Conservation (phyloP, 1,140 invertebrate species). For the Lutraria rhynchaena region DNA sequence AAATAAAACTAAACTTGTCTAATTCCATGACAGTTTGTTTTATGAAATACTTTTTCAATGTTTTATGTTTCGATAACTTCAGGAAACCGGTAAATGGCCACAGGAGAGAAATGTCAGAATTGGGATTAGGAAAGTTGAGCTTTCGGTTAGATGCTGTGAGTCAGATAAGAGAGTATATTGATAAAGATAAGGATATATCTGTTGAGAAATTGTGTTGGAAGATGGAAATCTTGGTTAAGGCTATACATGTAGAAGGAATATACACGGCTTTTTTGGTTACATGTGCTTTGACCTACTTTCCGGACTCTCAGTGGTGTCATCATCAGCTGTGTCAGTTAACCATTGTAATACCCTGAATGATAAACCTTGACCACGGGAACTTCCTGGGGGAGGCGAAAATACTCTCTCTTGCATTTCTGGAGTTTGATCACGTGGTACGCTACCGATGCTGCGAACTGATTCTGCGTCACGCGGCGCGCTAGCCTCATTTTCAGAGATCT, state of each 20-base stretch:
- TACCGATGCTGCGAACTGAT: neutral
- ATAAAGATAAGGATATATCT: neutral
- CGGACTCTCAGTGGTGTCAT: constrained; percentile 52
- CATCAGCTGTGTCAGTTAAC: constrained; percentile 76
- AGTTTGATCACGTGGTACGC: constrained; percentile 14
- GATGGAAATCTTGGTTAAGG: no score
- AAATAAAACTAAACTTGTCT: no score
- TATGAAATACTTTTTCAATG: no score
- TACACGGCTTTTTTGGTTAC: neutral
- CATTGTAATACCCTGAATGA: constrained; percentile 79
- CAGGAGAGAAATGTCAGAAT: no score
- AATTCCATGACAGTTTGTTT: no score
- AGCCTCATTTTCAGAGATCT: constrained; percentile 19
- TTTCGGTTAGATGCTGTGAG: no score
- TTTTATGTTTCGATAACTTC: no score
- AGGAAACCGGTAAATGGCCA: no score
- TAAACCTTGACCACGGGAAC: constrained; percentile 68
- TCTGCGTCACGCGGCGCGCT: constrained; percentile 7
- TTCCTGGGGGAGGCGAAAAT: constrained; percentile 52
- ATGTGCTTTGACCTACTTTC: constrained; percentile 55
- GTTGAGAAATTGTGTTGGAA: neutral
- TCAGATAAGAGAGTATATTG: no score
- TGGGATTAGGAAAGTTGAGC: no score
- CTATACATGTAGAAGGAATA: no score
- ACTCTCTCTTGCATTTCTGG: constrained; percentile 16